Conservation (phyloP, 92 coral and sea anemone genomes). For the Ricordea florida region DNA sequence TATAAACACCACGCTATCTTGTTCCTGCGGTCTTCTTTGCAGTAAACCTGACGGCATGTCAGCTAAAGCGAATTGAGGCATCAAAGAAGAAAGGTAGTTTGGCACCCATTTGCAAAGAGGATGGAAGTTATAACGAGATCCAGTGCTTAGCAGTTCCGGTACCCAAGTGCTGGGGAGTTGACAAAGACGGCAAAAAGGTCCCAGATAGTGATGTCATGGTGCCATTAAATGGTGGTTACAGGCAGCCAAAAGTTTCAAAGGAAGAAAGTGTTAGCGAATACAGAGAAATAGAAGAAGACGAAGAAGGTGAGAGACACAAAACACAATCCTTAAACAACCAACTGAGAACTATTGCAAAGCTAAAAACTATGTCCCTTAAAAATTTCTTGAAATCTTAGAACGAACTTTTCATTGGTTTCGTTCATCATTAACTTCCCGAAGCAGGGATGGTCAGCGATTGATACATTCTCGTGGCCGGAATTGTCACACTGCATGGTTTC, state of each 20-base stretch:
- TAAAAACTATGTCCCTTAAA: too few species aligned
- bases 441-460: too few species aligned
- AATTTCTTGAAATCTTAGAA: too few species aligned
- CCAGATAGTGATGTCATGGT: conserved; percentile 32
- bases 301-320: conserved; percentile 12
- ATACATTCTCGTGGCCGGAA: too few species aligned
- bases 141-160: conserved; percentile 53
- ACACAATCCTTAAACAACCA: too few species aligned
- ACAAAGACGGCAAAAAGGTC: conserved; percentile 60
- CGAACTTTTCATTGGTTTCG: too few species aligned
- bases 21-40: background rate
- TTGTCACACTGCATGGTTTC: too few species aligned
- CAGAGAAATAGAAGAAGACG: conserved; percentile 31
- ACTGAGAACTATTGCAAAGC: too few species aligned
- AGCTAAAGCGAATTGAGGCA: conserved; percentile 12
- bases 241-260: background rate
- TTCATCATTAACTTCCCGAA: too few species aligned
- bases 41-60: conserved; percentile 22
- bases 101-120: conserved; percentile 57
- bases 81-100: conserved; percentile 2
- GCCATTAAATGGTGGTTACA: background rate
- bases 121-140: conserved; percentile 64
- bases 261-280: background rate
- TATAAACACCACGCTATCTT: too few species aligned
- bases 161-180: conserved; percentile 81